Base-by-base conservation (phyloP, 1,140 invertebrate genomes). In the Caenorhabditis remanei region DNA sequence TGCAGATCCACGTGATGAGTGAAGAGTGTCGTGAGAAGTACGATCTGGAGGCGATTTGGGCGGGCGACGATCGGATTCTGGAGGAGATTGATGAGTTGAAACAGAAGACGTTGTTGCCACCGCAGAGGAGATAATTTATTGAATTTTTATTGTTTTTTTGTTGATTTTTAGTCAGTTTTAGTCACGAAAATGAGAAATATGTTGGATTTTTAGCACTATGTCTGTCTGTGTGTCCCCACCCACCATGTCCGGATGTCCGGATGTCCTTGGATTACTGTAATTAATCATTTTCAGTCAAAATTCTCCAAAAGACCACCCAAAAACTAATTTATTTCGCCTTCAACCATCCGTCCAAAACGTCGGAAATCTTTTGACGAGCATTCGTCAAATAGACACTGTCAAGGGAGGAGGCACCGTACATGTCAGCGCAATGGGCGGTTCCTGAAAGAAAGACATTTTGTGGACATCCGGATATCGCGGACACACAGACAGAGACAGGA, bases 351-450 rank as follows among this genome's bases (percentile, higher is more conserved):
- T 50, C 71, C 6, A 79, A 40, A 79, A 79, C 71, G 14, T 79
- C n/a, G 19, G 71, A n/a, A 24, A 79, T 79, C 21, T 24, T 50
- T 14, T 79, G 43, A 41, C 71, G 71, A 24, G 71, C 71, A 24
- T 79, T 50, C n/a, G 71, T 79, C 71, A 79, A 50, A 24, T 79
- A 79, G 46, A 50, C 13, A n/a, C 71, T 79, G n/a, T 79, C 71
- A 4, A 50, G 21, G 21, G 46, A 43, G 21, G 71, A 79, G 8
- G 71, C 53, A 21, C 53, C 63, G 75, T 89, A 89, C 88, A 89
- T 89, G 63, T 89, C 88, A n/a, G 87, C 88, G 53, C 88, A 89
- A 56, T 89, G 88, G 40, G 88, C 83, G 71, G 88, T 89, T 87
- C 87, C 83, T 84, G 79, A 24, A 83, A 83, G n/a, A n/a, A 5